These are phyloP conservation scores for Gorilla gorilla DNA, from an alignment of 2,113 vertebrate genomes.

Conservation along the genomic window DNA sequence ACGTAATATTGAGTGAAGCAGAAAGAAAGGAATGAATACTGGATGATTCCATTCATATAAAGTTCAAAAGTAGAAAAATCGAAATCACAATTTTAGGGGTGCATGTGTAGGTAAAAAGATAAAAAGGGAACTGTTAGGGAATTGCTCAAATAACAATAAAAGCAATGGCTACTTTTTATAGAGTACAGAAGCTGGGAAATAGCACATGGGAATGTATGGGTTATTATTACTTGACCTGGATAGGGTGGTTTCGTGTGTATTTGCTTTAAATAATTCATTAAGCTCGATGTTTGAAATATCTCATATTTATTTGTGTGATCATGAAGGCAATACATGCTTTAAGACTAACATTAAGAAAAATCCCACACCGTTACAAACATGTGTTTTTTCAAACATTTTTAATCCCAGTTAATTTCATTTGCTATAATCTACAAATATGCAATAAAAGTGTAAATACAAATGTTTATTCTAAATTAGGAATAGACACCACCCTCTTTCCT, in stretches of 20 bases:
- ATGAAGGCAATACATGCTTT: background rate
- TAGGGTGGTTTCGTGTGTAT: background rate
- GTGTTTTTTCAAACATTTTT: background rate
- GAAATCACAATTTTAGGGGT: background rate
- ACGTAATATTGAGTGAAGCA: background rate
- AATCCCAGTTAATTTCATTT: background rate
- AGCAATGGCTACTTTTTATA: background rate
- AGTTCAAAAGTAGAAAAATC: background rate
- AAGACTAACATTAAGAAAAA: conserved; percentile 6
- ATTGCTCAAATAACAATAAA: background rate
- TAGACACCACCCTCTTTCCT: background rate
- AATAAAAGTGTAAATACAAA: background rate
- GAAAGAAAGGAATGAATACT: background rate
- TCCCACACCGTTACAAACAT: background rate
- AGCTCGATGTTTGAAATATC: background rate
- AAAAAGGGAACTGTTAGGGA: background rate
- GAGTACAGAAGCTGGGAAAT: background rate
- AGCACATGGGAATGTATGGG: background rate
- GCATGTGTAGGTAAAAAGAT: background rate
- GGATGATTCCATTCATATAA: background rate
- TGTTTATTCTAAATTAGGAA: background rate
- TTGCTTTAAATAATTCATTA: conserved; percentile 27
- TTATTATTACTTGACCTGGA: background rate
- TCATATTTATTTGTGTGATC: background rate
- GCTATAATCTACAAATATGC: background rate